Evolutionary conservation across 2,113 vertebrate genomes (phyloP).

Genomic region (Coptodon bakossiorum): DNA sequence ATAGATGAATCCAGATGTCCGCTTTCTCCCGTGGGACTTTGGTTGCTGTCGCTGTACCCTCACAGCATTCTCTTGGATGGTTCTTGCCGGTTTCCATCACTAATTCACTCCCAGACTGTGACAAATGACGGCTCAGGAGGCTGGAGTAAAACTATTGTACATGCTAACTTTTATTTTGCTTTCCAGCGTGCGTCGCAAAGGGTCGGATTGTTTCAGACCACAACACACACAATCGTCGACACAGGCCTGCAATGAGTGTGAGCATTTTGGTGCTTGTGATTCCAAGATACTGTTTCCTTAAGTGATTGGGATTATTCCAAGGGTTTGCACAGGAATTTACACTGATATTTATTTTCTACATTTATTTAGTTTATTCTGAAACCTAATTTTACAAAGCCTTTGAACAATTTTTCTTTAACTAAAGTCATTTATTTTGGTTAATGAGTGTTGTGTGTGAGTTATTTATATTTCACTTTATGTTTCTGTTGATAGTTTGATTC

Average conservation of each 20-base stretch:
- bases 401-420: neutral
- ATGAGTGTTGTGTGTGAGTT: neutral
- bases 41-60: neutral
- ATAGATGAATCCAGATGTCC: neutral
- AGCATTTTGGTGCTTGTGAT: neutral
- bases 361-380: neutral
- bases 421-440: neutral
- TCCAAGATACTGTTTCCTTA: neutral
- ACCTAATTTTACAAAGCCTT: neutral
- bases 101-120: neutral
- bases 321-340: neutral
- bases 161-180: neutral
- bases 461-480: neutral
- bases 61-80: neutral
- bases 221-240: neutral
- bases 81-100: neutral
- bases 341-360: neutral
- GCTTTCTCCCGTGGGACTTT: neutral
- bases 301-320: neutral
- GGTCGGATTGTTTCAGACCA: neutral
- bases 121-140: neutral
- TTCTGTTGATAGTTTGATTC: neutral
- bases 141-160: neutral
- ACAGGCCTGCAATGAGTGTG: neutral
- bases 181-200: fast-evolving